Evolutionary conservation across 37 sponge, comb jelly and placozoan genomes (phyloP), one percentile per base, ranked within the genome.

Genomic region (Oopsacas minuta): DNA sequence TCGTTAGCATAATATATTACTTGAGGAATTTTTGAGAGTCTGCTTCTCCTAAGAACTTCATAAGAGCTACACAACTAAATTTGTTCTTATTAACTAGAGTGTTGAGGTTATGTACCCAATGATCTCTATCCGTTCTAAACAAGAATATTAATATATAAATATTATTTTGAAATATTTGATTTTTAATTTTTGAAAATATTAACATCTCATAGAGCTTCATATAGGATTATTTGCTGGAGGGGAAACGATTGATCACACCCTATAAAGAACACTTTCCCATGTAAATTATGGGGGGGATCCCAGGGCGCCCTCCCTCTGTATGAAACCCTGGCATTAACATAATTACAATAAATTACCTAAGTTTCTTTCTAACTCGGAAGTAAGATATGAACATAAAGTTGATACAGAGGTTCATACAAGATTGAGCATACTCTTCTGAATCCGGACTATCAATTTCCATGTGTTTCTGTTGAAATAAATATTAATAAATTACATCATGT

Each of bases 361-460:
- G 90, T n/a, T 88, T 86, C 85, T 90, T 88, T 39, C 83, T 88
- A 10, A 88, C 87, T 35, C 89, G 84, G 52, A 92, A 92, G 92
- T 89, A 94, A 17, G 92, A 92, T 83, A 89, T 83, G 51, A 94
- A 85, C 53, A 94, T 82, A 52, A 92, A 94, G 87, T 92, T 87
- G 69, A 84, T 87, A 30, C 89, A 89, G 25, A 94, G 89, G 39
- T 94, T 83, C 30, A 94, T 28, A 81, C 88, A 83, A 30, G 52
- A 37, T 23, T 85, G 49, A 0, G 87, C 94, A 86, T 38, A 86
- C 36, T 61, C 30, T 34, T 61, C 75, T 3, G 75, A 25, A 7
- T 61, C 75, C 22, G 20, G 28, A 3, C 75, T 34, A 7, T 61
- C 75, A 5, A 32, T 10, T n/a, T 61, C 75, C 75, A 61, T 61